Evolutionary conservation across 1,140 invertebrate genomes (phyloP).

Genomic region (Adelges cooleyi): DNA sequence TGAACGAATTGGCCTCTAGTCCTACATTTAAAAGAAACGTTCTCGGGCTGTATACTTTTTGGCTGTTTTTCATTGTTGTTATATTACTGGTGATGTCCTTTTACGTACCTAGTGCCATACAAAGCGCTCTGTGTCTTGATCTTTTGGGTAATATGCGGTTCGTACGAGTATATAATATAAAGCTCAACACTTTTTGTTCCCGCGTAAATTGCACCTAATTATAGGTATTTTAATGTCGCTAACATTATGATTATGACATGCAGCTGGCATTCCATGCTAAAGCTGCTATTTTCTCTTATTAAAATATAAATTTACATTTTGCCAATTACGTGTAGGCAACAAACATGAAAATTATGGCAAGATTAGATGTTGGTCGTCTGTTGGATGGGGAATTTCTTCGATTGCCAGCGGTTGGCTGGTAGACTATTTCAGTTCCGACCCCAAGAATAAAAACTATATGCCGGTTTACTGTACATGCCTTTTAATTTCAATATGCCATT

Average conservation of each 20-base stretch:
- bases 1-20: background rate
- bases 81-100: background rate
- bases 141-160: background rate
- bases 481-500: slow-evolving; percentile 52
- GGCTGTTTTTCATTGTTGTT: background rate
- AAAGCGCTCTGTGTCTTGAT: background rate
- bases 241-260: too few species aligned
- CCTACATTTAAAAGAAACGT: background rate
- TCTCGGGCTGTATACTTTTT: background rate
- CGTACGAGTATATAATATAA: too few species aligned
- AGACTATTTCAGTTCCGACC: slow-evolving; percentile 52
- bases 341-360: slow-evolving; percentile 59
- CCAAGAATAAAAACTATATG: slow-evolving; percentile 57
- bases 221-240: too few species aligned
- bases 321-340: slow-evolving; percentile 40
- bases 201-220: too few species aligned
- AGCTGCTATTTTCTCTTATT: too few species aligned
- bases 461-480: slow-evolving; percentile 63
- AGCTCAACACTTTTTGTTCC: too few species aligned
- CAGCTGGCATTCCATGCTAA: too few species aligned
- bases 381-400: slow-evolving; percentile 67
- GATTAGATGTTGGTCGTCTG: slow-evolving; percentile 68
- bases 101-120: background rate
- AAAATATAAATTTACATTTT: background rate
- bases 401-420: slow-evolving; percentile 61